Percentiles rank a stretch among this genome's conserved stretches.
Conservation (phyloP, 2,888 invertebrate species). For the Gibbula magus region DNA sequence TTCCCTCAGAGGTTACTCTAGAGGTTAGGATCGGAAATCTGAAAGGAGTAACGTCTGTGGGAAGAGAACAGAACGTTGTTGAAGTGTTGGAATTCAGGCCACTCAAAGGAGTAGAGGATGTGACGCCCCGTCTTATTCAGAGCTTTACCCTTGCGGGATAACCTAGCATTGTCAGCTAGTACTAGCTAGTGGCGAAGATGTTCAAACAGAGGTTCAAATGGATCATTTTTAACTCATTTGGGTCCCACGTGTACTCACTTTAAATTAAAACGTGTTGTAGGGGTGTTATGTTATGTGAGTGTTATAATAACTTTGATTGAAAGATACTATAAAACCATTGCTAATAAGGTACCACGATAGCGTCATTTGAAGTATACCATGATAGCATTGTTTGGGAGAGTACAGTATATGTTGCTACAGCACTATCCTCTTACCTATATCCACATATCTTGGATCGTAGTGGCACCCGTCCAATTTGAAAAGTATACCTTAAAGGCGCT, state of each 20-base stretch:
- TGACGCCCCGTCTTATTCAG: constrained; percentile 90
- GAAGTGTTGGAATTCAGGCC: constrained; percentile 81
- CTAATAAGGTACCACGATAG: neutral
- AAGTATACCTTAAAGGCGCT: constrained; percentile 94
- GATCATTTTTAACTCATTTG: neutral
- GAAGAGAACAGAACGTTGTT: neutral
- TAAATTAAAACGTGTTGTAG: neutral
- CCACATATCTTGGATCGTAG: constrained; percentile 82
- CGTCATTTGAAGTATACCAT: neutral
- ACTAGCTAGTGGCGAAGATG: neutral
- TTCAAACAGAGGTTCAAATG: too few species aligned
- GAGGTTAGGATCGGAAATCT: too few species aligned
- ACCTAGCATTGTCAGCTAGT: constrained; percentile 78
- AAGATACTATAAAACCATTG: neutral
- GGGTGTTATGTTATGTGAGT: too few species aligned
- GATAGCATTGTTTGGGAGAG: too few species aligned
- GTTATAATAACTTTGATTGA: neutral
- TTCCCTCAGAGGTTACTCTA: too few species aligned
- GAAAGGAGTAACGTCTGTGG: neutral
- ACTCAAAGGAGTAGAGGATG: constrained; percentile 97
- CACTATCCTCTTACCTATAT: constrained; percentile 27
- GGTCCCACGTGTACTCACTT: neutral
- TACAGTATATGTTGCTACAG: too few species aligned
- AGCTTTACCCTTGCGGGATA: constrained; percentile 90
- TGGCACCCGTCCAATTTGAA: constrained; percentile 98